A percentile compares a stretch with the other conserved stretches of the same genome.
phyloP scores from a whole-genome alignment of 2,113 vertebrate genomes.

The Eptesicus fuscus region DNA sequence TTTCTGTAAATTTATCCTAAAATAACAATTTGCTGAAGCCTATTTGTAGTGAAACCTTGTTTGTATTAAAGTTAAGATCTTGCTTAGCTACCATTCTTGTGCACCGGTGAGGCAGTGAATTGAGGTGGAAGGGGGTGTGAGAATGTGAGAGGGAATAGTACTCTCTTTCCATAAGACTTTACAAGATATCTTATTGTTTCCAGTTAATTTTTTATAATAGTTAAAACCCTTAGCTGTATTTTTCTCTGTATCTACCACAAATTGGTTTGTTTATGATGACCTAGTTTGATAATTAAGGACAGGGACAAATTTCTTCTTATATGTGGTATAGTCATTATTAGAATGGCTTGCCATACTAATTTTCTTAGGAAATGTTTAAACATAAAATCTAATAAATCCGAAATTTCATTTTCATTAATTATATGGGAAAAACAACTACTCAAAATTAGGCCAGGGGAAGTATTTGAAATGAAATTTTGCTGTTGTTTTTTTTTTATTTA shows the following conservation, averaged over 20 bases:
- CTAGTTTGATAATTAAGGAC: constrained; percentile 4
- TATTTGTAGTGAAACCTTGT: background rate
- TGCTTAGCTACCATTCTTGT: background rate
- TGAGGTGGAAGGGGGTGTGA: background rate
- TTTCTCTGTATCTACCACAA: background rate
- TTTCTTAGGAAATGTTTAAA: constrained; percentile 1
- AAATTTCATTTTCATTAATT: constrained; percentile 31
- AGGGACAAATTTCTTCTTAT: background rate
- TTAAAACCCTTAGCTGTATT: background rate
- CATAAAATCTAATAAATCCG: background rate
- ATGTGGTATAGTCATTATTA: background rate
- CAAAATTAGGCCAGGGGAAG: background rate
- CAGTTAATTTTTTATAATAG: background rate
- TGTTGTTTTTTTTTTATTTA: background rate
- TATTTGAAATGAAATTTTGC: background rate
- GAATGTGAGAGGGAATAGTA: background rate
- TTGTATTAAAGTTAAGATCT: background rate
- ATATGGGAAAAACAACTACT: background rate
- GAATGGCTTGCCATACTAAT: background rate
- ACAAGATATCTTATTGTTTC: background rate
- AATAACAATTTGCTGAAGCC: background rate
- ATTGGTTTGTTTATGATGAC: background rate
- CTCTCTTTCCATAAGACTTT: background rate
- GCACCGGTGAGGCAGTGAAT: background rate
- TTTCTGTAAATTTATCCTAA: constrained; percentile 27